Percentiles rank a stretch among this genome's conserved stretches.
Evolutionary conservation across 2,888 invertebrate species (phyloP).

Genomic region (Perithous albicinctus): DNA sequence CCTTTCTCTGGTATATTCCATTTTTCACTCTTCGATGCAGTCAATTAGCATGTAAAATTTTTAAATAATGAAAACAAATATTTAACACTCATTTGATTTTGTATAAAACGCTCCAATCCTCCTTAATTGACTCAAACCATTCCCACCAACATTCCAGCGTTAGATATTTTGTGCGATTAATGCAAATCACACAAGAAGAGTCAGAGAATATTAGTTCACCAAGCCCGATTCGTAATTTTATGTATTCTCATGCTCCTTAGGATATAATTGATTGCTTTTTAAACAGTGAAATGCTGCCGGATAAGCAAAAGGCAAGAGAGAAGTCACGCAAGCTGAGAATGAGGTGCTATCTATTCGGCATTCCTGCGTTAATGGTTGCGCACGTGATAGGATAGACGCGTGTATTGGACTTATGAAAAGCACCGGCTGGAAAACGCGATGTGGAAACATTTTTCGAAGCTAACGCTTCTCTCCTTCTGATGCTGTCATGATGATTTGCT

Average conservation of each 20-base stretch:
- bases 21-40: too few relatives aligned
- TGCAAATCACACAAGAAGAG: too few relatives aligned
- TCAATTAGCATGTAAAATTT: too few relatives aligned
- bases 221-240: not conserved
- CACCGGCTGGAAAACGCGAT: not conserved
- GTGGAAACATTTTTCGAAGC: constrained; percentile 4
- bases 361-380: constrained; percentile 39
- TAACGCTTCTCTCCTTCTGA: not conserved
- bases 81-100: too few relatives aligned
- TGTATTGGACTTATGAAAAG: not conserved
- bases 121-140: too few relatives aligned
- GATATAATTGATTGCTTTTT: constrained; percentile 59
- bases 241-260: constrained; percentile 17
- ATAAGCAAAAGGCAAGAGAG: not conserved
- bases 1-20: too few relatives aligned
- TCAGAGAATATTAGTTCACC: not conserved
- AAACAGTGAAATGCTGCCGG: constrained; percentile 26
- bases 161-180: too few relatives aligned
- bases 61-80: too few relatives aligned
- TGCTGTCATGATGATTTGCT: not conserved
- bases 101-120: too few relatives aligned
- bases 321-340: constrained; percentile 20
- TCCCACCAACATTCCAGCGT: too few relatives aligned
- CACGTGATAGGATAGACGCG: constrained; percentile 41
- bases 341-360: constrained; percentile 38